Base-by-base conservation (phyloP, 2,888 invertebrate genomes). In the Lycophotia porphyrea region DNA sequence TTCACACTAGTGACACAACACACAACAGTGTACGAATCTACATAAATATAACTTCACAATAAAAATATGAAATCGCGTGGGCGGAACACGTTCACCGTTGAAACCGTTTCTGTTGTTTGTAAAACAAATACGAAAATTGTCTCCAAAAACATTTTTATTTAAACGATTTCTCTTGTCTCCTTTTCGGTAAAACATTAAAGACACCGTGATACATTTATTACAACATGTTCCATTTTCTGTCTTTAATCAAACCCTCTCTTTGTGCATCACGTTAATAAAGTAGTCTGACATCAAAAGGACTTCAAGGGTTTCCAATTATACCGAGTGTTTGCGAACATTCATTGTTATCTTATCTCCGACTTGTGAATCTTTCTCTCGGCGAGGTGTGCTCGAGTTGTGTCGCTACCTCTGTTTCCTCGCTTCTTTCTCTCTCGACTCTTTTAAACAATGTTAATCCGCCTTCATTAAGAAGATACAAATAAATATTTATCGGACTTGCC, bases 331-430 rank as follows among this genome's bases (percentile, higher is more conserved):
- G 87, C 86, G 84, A 86, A 88, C 84, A 85, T 85, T 89, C 86
- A 90, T 88, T 90, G 89, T 90, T 88, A 86, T 88, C 85, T 91
- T 90, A 91, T 89, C 89, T 89, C 76, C 72, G 79, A 87, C 80
- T 87, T 78, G 80, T 76, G 80, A 89, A 89, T 89, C 87, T 86
- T 85, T 86, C 78, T 74, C 76, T 74, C 70, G 39, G 60, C 42
- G 81, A 88, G 81, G 87, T 90, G 86, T 83, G 82, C 86, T 88
- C 82, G 78, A 80, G 81, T 87, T 82, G 74, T 81, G 68, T 81
- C 82, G 84, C 80, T 84, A 84, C 84, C 81, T 78, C 81, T 76
- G 82, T 84, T 82, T 78, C 76, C 42, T 74, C 78, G 42, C 77
- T 84, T 84, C 81, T 79, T 82, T 71, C 68, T 69, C 58, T 70